Conservation (phyloP, 1,140 invertebrate species). For the Bombyx mandarina region DNA sequence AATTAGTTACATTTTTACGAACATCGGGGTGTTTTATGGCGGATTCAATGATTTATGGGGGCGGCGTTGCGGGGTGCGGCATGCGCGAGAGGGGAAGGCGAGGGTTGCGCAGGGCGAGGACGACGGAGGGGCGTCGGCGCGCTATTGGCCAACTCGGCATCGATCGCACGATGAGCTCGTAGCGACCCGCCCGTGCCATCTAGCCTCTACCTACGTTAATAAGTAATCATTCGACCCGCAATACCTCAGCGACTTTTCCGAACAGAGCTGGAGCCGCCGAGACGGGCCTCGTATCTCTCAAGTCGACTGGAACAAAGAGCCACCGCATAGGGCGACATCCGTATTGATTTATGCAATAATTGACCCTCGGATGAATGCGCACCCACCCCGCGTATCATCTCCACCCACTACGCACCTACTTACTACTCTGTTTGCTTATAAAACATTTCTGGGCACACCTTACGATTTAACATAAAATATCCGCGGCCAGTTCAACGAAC, state of each 20-base stretch:
- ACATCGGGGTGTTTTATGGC: conserved; percentile 67
- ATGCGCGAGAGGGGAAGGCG: conserved; percentile 30
- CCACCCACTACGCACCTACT: conserved; percentile 42
- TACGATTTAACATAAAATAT: too few species aligned
- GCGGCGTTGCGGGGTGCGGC: conserved; percentile 44
- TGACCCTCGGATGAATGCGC: conserved; percentile 62
- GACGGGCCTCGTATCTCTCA: conserved; percentile 64
- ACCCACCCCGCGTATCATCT: conserved; percentile 47
- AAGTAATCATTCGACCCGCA: conserved; percentile 68
- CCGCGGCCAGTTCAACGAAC: too few species aligned
- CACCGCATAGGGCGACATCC: conserved; percentile 61
- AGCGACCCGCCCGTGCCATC: conserved; percentile 61
- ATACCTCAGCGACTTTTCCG: conserved; percentile 65
- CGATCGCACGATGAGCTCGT: conserved; percentile 59
- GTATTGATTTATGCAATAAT: conserved; percentile 70
- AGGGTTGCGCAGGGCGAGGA: conserved; percentile 52
- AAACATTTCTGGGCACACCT: too few species aligned
- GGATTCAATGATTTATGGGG: conserved; percentile 68
- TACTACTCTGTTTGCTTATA: too few species aligned
- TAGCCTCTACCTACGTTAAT: conserved; percentile 70
- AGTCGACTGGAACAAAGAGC: conserved; percentile 64
- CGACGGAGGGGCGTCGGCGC: conserved; percentile 43
- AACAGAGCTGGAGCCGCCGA: conserved; percentile 61
- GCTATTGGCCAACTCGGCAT: conserved; percentile 67
- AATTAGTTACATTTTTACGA: conserved; percentile 68